These are phyloP conservation scores for human DNA, from an alignment of 2,113 vertebrate genomes.

Conservation along the genomic window GRCh38 chr2:128473501-128474000, in stretches of 20 bases:
- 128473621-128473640: background rate
- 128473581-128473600: background rate
- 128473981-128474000: background rate
- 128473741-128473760: background rate
- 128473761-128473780: background rate
- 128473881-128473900: background rate
- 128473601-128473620: background rate
- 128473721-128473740: background rate
- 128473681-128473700: background rate
- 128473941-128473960: background rate
- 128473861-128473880: background rate
- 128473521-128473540: background rate
- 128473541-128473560: background rate
- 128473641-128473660: background rate
- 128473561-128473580: background rate
- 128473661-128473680: background rate
- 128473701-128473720: too few relatives aligned
- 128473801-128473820: background rate
- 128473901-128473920: background rate
- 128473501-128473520: conserved; percentile 36
- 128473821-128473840: background rate
- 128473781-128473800: background rate
- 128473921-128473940: fast-evolving
- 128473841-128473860: background rate
- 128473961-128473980: background rate